Conservation (phyloP, 2,888 invertebrate species). For the Meiosimyza decipiens region DNA sequence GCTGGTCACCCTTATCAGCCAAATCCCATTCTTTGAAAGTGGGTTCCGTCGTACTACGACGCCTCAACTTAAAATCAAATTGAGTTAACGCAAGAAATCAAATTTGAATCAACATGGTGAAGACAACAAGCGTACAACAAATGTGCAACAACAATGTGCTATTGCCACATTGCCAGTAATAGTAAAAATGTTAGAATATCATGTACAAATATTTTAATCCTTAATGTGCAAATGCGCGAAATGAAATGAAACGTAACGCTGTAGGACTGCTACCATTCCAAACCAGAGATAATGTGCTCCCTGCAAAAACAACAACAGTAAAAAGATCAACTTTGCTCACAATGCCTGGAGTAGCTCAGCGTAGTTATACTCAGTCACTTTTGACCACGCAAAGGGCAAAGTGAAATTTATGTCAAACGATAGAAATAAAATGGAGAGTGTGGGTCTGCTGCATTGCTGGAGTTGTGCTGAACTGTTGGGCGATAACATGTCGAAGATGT, state of each 20-base stretch:
- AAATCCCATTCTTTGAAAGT: not conserved
- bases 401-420: slow-evolving; percentile 34
- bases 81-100: slow-evolving; percentile 14
- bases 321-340: no score
- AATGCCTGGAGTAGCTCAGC: not conserved
- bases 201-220: slow-evolving; percentile 20
- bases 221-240: not conserved
- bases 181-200: slow-evolving; percentile 34
- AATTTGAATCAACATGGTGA: slow-evolving; percentile 19
- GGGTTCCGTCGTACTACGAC: slow-evolving; percentile 5
- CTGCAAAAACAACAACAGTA: no score
- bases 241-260: slow-evolving; percentile 21
- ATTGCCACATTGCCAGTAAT: not conserved
- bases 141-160: not conserved
- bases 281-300: not conserved
- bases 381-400: slow-evolving; percentile 26
- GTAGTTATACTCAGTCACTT: slow-evolving; percentile 16
- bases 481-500: not conserved
- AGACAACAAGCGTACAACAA: slow-evolving; percentile 28
- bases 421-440: slow-evolving; percentile 35
- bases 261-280: slow-evolving; percentile 24
- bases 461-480: not conserved
- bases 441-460: slow-evolving; percentile 13
- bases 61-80: slow-evolving; percentile 23
- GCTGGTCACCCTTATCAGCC: slow-evolving; percentile 14